Evolutionary conservation across 2,888 invertebrate species (phyloP).

Genomic region (Polia nebulosa): DNA sequence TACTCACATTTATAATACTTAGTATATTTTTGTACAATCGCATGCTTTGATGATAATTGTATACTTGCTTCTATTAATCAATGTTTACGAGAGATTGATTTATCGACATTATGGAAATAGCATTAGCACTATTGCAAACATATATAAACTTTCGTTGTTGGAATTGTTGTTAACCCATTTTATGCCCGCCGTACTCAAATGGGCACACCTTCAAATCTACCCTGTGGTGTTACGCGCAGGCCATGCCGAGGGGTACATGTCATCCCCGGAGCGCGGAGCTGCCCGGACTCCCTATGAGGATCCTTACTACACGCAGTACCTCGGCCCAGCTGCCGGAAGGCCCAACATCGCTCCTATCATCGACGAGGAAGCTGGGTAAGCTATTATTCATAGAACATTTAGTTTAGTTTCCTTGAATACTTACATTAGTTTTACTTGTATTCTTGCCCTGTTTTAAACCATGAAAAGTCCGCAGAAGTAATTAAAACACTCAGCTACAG

Average conservation of each 20-base stretch:
- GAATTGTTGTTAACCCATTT: constrained; percentile 10
- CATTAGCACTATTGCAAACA: constrained; percentile 15
- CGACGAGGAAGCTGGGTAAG: constrained; percentile 96
- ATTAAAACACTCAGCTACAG: neutral
- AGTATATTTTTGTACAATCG: constrained; percentile 54
- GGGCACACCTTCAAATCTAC: no score
- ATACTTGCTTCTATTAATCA: constrained; percentile 50
- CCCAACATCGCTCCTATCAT: constrained; percentile 96
- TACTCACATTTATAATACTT: constrained; percentile 35
- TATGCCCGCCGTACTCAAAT: no score
- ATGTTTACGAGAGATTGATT: constrained; percentile 29
- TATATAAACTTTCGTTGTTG: neutral
- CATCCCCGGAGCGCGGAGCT: constrained; percentile 95
- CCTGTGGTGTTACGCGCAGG: constrained; percentile 69
- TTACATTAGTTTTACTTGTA: neutral
- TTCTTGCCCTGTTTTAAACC: neutral
- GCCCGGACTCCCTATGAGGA: constrained; percentile 95
- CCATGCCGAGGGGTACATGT: constrained; percentile 94
- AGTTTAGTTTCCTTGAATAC: neutral
- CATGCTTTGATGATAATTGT: constrained; percentile 65
- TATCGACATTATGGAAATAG: constrained; percentile 7
- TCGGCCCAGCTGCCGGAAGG: constrained; percentile 92
- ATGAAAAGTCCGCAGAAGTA: neutral
- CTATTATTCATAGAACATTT: neutral
- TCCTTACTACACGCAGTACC: constrained; percentile 96